Conservation (phyloP, 2,888 invertebrate genomes). For the Ophion obscuratus region DNA sequence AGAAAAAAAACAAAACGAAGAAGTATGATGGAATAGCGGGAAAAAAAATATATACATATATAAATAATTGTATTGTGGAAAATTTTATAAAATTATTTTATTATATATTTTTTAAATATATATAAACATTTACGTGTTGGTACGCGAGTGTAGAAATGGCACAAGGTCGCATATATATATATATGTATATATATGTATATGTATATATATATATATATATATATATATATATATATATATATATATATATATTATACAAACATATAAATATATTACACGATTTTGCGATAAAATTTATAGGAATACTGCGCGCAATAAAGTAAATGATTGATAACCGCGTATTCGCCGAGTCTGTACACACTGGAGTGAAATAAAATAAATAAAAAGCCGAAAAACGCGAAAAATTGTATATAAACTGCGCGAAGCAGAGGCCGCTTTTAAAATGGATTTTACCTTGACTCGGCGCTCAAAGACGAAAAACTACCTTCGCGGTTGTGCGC, state of each 20-base stretch:
- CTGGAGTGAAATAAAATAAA: conserved; percentile 6
- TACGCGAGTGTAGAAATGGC: neutral
- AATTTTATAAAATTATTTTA: too few species aligned
- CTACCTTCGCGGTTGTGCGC: conserved; percentile 42
- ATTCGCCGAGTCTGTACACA: neutral
- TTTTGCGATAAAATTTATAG: conserved; percentile 28
- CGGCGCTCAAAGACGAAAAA: neutral
- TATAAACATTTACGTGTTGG: neutral
- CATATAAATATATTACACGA: neutral
- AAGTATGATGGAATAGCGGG: neutral
- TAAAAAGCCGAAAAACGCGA: neutral
- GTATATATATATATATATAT: neutral
- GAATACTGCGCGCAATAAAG: conserved; percentile 60
- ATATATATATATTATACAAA: neutral
- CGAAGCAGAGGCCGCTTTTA: neutral
- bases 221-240: neutral
- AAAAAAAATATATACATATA: neutral
- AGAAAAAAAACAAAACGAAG: neutral
- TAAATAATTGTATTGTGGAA: too few species aligned
- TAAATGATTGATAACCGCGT: conserved; percentile 51
- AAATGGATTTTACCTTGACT: neutral
- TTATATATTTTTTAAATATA: neutral
- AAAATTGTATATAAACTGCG: neutral
- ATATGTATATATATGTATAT: neutral
- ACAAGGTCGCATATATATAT: too few species aligned